Conservation (phyloP, 2,797 vertebrate genomes). For the Sylvia borin region DNA sequence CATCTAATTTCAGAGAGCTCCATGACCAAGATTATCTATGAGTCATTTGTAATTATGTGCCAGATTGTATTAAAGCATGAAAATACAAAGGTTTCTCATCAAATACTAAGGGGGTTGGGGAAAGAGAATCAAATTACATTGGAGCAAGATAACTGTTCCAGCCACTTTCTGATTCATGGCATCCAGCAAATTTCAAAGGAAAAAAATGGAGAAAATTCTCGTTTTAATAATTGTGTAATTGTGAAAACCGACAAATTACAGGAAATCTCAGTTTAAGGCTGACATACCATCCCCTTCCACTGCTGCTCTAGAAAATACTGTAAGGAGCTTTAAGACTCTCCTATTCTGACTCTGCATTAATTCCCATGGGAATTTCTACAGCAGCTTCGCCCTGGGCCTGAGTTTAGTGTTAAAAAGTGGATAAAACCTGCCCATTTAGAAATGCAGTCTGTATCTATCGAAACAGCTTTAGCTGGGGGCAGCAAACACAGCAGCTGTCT, state of each 20-base stretch:
- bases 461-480: not conserved
- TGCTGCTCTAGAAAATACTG: not conserved
- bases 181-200: slow-evolving; percentile 33
- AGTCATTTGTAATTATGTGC: slow-evolving; percentile 78
- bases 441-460: not conserved
- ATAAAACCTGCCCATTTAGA: not conserved
- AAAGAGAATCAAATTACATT: slow-evolving; percentile 66
- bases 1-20: slow-evolving; percentile 77
- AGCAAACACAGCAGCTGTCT: not conserved
- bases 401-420: not conserved
- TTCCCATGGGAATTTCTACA: not conserved
- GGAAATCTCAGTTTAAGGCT: slow-evolving; percentile 27
- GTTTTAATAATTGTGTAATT: slow-evolving; percentile 31
- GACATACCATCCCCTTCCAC: not conserved
- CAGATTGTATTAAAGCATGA: slow-evolving; percentile 78
- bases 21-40: slow-evolving; percentile 75
- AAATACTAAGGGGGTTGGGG: slow-evolving; percentile 38
- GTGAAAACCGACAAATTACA: slow-evolving; percentile 38
- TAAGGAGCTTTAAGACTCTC: not conserved
- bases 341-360: not conserved
- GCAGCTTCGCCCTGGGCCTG: not conserved
- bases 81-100: slow-evolving; percentile 75
- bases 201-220: not conserved
- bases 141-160: slow-evolving; percentile 60
- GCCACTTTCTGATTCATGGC: slow-evolving; percentile 53